Conservation (phyloP, 2,113 vertebrate species). For the Alosa alosa region DNA sequence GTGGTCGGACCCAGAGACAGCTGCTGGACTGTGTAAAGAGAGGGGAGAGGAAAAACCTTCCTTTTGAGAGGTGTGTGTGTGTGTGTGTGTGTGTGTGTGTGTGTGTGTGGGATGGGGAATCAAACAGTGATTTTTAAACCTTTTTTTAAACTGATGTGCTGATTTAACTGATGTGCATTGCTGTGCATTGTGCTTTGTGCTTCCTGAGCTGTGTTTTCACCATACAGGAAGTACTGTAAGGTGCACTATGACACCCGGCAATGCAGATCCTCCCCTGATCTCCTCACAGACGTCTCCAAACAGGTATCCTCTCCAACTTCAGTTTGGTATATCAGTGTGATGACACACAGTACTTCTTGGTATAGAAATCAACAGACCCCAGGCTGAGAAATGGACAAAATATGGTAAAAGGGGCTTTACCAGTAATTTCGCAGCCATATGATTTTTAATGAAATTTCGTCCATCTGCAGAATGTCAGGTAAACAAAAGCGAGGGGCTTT, state of each 20-base stretch:
- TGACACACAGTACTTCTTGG: neutral
- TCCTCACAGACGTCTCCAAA: conserved; percentile 77
- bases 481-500: conserved; percentile 2
- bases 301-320: conserved; percentile 61
- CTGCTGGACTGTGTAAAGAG: conserved; percentile 68
- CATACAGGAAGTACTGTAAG: conserved; percentile 69
- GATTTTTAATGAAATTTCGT: neutral
- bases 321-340: neutral
- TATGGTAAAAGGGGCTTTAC: neutral
- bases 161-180: neutral
- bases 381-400: neutral
- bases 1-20: conserved; percentile 79
- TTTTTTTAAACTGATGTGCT: too few relatives aligned
- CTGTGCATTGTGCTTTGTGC: neutral
- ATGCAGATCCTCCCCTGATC: conserved; percentile 77
- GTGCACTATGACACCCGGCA: conserved; percentile 70
- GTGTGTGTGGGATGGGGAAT: neutral
- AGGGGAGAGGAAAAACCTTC: conserved; percentile 67
- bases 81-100: conserved; percentile 13
- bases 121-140: neutral
- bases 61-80: conserved; percentile 72
- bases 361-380: neutral
- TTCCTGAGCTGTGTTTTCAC: neutral
- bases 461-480: conserved; percentile 7
- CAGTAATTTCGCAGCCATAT: neutral